phyloP scores from a whole-genome alignment of 2,888 invertebrate species.

The Thymelicus lineola region DNA sequence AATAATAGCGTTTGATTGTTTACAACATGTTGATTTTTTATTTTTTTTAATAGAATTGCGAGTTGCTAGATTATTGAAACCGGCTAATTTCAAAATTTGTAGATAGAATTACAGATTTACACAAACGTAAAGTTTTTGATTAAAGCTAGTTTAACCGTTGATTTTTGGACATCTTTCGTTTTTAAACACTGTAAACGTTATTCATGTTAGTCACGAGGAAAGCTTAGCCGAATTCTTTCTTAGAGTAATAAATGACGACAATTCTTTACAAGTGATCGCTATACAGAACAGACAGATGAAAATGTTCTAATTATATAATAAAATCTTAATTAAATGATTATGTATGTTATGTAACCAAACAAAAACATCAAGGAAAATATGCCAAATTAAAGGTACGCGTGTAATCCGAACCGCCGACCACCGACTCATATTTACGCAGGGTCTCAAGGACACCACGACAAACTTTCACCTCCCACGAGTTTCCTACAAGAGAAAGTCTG shows the following conservation, averaged over 20 bases:
- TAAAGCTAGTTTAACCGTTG: too few species aligned
- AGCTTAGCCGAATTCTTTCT: too few species aligned
- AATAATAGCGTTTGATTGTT: constrained; percentile 7
- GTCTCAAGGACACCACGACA: constrained; percentile 67
- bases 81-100: too few species aligned
- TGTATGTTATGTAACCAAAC: background rate
- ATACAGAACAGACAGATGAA: background rate
- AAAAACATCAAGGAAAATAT: constrained; percentile 14
- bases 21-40: background rate
- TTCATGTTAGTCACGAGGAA: too few species aligned
- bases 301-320: background rate
- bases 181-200: too few species aligned
- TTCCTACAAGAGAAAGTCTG: constrained; percentile 69
- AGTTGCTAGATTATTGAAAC: background rate
- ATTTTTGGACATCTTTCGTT: too few species aligned
- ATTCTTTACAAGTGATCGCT: background rate
- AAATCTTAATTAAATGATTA: background rate
- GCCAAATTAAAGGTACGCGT: constrained; percentile 14
- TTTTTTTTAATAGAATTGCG: background rate
- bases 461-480: constrained; percentile 76
- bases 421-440: constrained; percentile 58
- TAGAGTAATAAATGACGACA: too few species aligned
- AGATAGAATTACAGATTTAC: background rate
- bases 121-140: background rate
- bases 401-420: constrained; percentile 46